Evolutionary conservation across 2,888 invertebrate genomes (phyloP).

Genomic region (Caenorhabditis parvicauda): DNA sequence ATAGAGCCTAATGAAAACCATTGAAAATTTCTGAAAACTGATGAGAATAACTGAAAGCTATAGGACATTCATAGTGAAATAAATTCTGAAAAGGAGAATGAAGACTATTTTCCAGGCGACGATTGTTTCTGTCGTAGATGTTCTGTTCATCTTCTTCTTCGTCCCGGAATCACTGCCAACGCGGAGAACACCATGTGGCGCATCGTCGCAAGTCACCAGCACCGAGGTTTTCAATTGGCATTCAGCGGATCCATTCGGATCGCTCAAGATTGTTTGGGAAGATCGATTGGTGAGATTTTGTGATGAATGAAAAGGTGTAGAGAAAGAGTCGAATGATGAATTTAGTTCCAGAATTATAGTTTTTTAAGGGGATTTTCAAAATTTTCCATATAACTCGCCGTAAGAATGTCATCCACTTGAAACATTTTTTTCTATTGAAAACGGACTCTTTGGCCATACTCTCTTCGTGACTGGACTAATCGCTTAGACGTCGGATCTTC

Average conservation of each 20-base stretch:
- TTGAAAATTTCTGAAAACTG: no score
- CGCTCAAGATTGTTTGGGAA: constrained; percentile 50
- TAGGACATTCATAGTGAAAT: not conserved
- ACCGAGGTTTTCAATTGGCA: constrained; percentile 78
- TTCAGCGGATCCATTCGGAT: constrained; percentile 87
- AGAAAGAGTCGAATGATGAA: not conserved
- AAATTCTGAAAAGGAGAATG: not conserved
- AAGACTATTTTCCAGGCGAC: constrained; percentile 73
- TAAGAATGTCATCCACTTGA: not conserved
- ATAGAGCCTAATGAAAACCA: no score
- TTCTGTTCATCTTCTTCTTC: constrained; percentile 93
- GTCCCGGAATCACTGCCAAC: constrained; percentile 97
- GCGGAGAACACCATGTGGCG: constrained; percentile 69
- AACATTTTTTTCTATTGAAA: not conserved
- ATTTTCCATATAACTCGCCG: not conserved
- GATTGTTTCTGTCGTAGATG: constrained; percentile 87
- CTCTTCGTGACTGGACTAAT: no score
- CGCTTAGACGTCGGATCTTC: no score
- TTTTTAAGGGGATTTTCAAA: not conserved
- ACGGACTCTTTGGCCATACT: no score
- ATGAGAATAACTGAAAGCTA: no score
- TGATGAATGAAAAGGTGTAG: not conserved
- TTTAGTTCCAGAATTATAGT: not conserved
- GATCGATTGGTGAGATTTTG: constrained; percentile 30
- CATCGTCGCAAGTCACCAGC: constrained; percentile 9